Percentiles rank a stretch among this genome's conserved stretches.
phyloP scores from a whole-genome alignment of 2,888 invertebrate species.

The Sabellastarte sp. region DNA sequence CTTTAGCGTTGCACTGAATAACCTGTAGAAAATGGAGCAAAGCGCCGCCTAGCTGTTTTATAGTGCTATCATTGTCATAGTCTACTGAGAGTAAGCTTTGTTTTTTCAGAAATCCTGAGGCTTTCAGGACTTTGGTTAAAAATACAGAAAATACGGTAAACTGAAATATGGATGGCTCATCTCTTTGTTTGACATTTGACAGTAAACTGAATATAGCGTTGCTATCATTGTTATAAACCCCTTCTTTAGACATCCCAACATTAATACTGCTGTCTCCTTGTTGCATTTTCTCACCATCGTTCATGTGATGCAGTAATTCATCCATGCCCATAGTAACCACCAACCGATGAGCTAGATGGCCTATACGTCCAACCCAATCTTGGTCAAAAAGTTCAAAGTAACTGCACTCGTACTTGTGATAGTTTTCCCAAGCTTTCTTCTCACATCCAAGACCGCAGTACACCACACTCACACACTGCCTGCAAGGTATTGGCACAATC shows the following conservation, averaged over 20 bases:
- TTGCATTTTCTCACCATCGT: not conserved
- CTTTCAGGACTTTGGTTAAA: conserved; percentile 43
- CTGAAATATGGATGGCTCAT: conserved; percentile 66
- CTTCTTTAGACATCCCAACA: conserved; percentile 31
- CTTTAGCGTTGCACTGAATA: conserved; percentile 79
- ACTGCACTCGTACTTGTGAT: conserved; percentile 25
- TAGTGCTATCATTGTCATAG: not conserved
- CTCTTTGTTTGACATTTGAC: conserved; percentile 72
- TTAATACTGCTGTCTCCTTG: not conserved
- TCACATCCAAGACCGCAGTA: conserved; percentile 26
- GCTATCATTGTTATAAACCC: conserved; percentile 57
- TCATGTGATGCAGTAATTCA: conserved; percentile 7
- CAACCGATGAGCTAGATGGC: conserved; percentile 24
- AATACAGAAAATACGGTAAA: conserved; percentile 64
- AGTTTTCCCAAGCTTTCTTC: conserved; percentile 14
- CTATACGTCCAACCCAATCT: conserved; percentile 19
- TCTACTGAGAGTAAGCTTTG: not conserved
- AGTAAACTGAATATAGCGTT: conserved; percentile 69
- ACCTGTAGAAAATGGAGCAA: conserved; percentile 77
- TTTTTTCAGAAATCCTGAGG: conserved; percentile 28
- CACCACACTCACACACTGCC: conserved; percentile 18
- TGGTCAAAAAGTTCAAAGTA: conserved; percentile 19
- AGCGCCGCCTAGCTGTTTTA: conserved; percentile 65
- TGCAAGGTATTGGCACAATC: conserved; percentile 21
- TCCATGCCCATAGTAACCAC: conserved; percentile 14